Evolutionary conservation across 2,797 vertebrate species (phyloP).

Genomic region (Lindbergichthys nudifrons): DNA sequence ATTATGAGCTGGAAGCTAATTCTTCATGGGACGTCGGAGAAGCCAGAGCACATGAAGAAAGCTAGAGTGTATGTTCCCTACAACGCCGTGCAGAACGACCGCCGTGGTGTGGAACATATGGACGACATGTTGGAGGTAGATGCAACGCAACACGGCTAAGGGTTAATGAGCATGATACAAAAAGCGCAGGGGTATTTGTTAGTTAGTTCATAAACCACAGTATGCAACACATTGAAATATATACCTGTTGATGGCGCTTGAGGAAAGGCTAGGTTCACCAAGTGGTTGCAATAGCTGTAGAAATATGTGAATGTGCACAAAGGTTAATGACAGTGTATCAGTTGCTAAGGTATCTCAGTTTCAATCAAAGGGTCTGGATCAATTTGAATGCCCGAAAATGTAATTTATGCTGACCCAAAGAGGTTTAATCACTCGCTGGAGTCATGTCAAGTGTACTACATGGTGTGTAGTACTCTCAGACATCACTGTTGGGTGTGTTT

Average conservation of each 20-base stretch:
- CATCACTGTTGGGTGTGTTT: background rate
- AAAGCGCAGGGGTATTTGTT: background rate
- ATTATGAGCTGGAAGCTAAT: conserved; percentile 97
- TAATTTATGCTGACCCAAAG: background rate
- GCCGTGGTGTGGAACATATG: conserved; percentile 94
- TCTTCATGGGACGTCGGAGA: conserved; percentile 92
- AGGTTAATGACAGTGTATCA: background rate
- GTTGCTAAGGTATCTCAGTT: too few species aligned
- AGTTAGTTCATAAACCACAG: too few species aligned
- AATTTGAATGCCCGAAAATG: background rate
- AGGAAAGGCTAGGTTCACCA: too few species aligned
- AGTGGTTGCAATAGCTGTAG: too few species aligned
- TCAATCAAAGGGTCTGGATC: too few species aligned
- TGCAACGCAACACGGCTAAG: background rate
- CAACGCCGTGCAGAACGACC: conserved; percentile 96
- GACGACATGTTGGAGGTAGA: conserved; percentile 87
- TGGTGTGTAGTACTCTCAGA: background rate
- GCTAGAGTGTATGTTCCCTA: conserved; percentile 93
- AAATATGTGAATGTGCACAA: background rate
- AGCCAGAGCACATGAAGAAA: conserved; percentile 93
- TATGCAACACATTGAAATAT: too few species aligned
- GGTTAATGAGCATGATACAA: background rate
- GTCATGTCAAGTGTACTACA: background rate
- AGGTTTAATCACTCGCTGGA: background rate
- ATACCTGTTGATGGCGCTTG: too few species aligned